Percentiles rank a stretch among this genome's conserved stretches.
phyloP scores from a whole-genome alignment of 2,113 vertebrate genomes.

The Ammospiza caudacuta region DNA sequence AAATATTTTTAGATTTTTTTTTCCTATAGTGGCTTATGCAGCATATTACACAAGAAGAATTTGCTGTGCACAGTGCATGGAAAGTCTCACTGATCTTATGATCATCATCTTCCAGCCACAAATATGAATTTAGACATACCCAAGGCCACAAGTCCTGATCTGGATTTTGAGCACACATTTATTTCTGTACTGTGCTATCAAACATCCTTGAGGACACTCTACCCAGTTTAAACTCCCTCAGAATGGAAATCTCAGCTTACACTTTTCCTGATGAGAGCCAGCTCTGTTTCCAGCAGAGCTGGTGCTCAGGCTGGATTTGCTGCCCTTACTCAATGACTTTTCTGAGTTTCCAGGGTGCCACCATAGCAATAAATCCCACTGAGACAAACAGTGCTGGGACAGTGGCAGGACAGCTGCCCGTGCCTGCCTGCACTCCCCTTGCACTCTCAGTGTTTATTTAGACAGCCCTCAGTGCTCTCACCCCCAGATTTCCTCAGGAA shows the following conservation, averaged over 20 bases:
- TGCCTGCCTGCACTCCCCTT: neutral
- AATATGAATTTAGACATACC: neutral
- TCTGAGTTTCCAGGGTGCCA: neutral
- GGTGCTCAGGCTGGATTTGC: neutral
- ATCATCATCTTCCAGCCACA: neutral
- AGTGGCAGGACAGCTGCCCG: too few species aligned
- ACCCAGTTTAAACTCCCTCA: neutral
- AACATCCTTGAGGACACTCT: neutral
- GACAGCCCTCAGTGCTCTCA: too few species aligned
- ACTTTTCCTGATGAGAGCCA: neutral
- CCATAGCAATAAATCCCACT: rapidly evolving
- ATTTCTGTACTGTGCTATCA: neutral
- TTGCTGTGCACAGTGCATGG: neutral
- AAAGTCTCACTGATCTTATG: neutral
- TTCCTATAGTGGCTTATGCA: neutral
- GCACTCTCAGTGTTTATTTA: rapidly evolving
- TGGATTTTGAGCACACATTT: neutral
- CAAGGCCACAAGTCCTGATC: rapidly evolving
- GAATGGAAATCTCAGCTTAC: neutral
- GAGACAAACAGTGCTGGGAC: neutral
- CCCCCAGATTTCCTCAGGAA: neutral
- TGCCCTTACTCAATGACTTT: neutral
- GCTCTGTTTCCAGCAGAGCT: neutral
- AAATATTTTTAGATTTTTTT: neutral
- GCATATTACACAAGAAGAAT: neutral